Evolutionary conservation across 1,140 invertebrate genomes (phyloP).

Genomic region (Uloborus diversus): DNA sequence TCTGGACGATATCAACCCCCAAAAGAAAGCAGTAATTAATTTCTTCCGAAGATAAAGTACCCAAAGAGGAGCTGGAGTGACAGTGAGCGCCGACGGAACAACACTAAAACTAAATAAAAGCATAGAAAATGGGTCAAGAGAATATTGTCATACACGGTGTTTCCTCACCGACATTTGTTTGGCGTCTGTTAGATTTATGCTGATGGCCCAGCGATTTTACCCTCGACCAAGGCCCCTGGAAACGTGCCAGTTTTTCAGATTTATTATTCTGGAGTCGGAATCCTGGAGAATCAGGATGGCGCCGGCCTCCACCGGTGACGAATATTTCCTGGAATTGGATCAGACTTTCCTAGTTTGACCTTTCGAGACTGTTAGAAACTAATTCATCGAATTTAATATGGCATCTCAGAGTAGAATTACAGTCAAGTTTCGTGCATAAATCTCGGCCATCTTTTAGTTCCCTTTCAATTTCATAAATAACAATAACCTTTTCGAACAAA

Average conservation of each 20-base stretch:
- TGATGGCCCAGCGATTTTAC: slow-evolving; percentile 47
- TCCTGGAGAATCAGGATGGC: slow-evolving; percentile 46
- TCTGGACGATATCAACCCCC: not conserved
- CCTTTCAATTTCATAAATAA: too few relatives aligned
- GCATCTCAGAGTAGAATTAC: too few relatives aligned
- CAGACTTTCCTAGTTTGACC: slow-evolving; percentile 22
- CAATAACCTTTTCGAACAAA: too few relatives aligned
- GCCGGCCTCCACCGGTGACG: slow-evolving; percentile 44
- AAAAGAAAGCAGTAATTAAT: slow-evolving; percentile 23
- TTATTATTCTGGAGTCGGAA: slow-evolving; percentile 50
- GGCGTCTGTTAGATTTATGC: slow-evolving; percentile 51
- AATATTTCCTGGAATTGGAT: slow-evolving; percentile 38
- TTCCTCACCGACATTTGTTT: slow-evolving; percentile 52
- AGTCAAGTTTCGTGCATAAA: too few relatives aligned
- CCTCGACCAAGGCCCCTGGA: slow-evolving; percentile 48
- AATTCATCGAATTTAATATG: too few relatives aligned
- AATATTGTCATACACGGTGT: slow-evolving; percentile 53
- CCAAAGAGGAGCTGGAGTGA: slow-evolving; percentile 18
- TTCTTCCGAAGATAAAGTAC: slow-evolving; percentile 13
- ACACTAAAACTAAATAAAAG: slow-evolving; percentile 38
- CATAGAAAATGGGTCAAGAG: slow-evolving; percentile 51
- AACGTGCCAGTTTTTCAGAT: slow-evolving; percentile 51
- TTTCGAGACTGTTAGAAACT: too few relatives aligned
- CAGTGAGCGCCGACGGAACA: slow-evolving; percentile 13
- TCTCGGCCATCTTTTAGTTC: too few relatives aligned